phyloP scores from a whole-genome alignment of 2,113 vertebrate species.

The Tetraodon nigroviridis region DNA sequence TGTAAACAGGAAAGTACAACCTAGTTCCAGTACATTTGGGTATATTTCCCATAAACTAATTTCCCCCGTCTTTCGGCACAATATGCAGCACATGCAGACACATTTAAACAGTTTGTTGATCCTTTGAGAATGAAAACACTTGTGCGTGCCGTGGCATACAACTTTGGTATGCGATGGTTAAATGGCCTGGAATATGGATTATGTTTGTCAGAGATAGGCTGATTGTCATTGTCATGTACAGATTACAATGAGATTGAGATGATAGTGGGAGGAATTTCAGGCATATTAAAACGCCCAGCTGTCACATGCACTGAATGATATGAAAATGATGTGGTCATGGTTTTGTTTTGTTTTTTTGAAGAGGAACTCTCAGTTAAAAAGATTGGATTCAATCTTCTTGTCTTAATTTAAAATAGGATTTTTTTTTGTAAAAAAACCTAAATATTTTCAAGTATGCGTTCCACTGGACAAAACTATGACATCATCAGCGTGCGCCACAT shows the following conservation, averaged over 20 bases:
- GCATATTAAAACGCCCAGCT: constrained; percentile 50
- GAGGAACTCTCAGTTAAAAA: constrained; percentile 26
- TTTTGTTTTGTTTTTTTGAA: constrained; percentile 47
- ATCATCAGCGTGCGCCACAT: constrained; percentile 51
- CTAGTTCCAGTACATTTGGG: neutral
- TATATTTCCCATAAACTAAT: constrained; percentile 3
- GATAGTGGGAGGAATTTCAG: constrained; percentile 51
- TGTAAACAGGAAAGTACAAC: too few relatives aligned
- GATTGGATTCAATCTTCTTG: neutral
- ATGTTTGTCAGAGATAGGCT: constrained; percentile 51
- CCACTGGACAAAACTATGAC: constrained; percentile 62
- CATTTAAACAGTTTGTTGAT: constrained; percentile 11
- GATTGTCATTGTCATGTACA: constrained; percentile 30
- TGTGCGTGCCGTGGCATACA: constrained; percentile 77
- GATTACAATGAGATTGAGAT: constrained; percentile 53
- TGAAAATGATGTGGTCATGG: constrained; percentile 70
- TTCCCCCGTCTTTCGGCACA: neutral
- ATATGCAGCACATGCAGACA: constrained; percentile 29
- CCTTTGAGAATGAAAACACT: constrained; percentile 52
- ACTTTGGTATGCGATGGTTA: constrained; percentile 73
- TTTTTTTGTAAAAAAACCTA: neutral
- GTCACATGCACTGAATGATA: constrained; percentile 68
- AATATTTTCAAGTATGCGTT: constrained; percentile 66
- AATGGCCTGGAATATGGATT: constrained; percentile 53
- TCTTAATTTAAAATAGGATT: neutral